Evolutionary conservation across 2,888 invertebrate species (phyloP).

Genomic region (Acanthosepion lycidas): DNA sequence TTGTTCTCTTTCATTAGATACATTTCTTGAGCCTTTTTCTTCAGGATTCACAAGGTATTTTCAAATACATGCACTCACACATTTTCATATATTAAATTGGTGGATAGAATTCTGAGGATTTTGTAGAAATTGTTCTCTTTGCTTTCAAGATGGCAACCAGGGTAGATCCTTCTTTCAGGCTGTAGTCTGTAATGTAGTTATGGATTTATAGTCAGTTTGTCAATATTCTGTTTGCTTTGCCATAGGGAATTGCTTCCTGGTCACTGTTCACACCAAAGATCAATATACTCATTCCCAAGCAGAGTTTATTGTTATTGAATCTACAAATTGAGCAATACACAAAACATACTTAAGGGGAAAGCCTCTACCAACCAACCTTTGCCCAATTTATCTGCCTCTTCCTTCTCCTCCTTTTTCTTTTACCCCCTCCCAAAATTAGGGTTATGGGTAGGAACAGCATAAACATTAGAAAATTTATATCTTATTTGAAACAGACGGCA

Average conservation of each 20-base stretch:
- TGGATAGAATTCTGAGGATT: too few species aligned
- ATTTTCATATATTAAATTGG: too few species aligned
- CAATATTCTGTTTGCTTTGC: conserved; percentile 8
- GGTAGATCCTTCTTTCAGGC: not conserved
- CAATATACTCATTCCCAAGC: conserved; percentile 8
- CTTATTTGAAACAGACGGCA: conserved; percentile 6
- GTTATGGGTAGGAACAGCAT: not conserved
- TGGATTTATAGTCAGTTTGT: conserved; percentile 13
- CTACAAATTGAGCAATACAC: conserved; percentile 33
- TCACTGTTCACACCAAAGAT: not conserved
- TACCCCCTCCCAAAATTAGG: not conserved
- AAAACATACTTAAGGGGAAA: not conserved
- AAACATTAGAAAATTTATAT: conserved; percentile 33
- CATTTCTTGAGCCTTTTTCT: too few species aligned
- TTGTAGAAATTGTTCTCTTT: not conserved
- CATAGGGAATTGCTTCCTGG: not conserved
- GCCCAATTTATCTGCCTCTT: not conserved
- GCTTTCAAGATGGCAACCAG: not conserved
- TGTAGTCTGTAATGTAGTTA: not conserved
- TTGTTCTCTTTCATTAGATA: too few species aligned
- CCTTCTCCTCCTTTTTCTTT: not conserved
- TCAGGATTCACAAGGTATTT: too few species aligned
- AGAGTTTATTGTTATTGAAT: conserved; percentile 33
- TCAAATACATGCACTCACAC: too few species aligned
- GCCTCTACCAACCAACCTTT: not conserved